Evolutionary conservation across 2,113 vertebrate species (phyloP).

Genomic region (Collichthys lucidus): DNA sequence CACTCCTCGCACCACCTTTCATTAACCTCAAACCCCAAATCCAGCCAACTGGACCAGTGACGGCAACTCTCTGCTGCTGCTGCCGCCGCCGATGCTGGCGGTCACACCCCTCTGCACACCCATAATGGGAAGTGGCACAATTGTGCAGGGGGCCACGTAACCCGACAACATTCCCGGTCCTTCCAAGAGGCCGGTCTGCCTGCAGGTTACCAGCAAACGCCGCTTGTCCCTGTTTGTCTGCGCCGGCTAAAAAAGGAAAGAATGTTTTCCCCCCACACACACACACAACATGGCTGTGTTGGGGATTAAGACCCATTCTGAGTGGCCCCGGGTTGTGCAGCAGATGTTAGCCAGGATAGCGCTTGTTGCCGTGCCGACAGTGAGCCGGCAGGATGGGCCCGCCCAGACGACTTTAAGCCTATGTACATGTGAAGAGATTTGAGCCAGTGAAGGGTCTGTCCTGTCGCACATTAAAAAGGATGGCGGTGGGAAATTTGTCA

Average conservation of each 20-base stretch:
- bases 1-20: constrained; percentile 73
- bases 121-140: constrained; percentile 75
- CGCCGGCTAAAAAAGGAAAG: constrained; percentile 72
- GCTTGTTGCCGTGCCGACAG: constrained; percentile 80
- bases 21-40: constrained; percentile 79
- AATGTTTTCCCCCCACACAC: constrained; percentile 72
- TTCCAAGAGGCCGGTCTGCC: constrained; percentile 72
- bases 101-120: constrained; percentile 79
- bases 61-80: constrained; percentile 54
- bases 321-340: constrained; percentile 78
- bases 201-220: constrained; percentile 74
- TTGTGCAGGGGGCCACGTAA: constrained; percentile 52
- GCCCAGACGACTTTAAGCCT: constrained; percentile 72
- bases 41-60: constrained; percentile 80
- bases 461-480: constrained; percentile 60
- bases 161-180: constrained; percentile 65
- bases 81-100: constrained; percentile 63
- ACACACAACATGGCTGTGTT: constrained; percentile 73
- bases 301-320: constrained; percentile 81
- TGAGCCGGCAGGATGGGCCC: constrained; percentile 68
- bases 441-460: constrained; percentile 23
- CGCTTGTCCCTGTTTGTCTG: constrained; percentile 75
- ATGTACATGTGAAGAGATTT: constrained; percentile 58
- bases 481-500: constrained; percentile 58
- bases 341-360: constrained; percentile 83